phyloP scores from a whole-genome alignment of 2,797 vertebrate genomes.

The Acrossocheilus fasciatus region DNA sequence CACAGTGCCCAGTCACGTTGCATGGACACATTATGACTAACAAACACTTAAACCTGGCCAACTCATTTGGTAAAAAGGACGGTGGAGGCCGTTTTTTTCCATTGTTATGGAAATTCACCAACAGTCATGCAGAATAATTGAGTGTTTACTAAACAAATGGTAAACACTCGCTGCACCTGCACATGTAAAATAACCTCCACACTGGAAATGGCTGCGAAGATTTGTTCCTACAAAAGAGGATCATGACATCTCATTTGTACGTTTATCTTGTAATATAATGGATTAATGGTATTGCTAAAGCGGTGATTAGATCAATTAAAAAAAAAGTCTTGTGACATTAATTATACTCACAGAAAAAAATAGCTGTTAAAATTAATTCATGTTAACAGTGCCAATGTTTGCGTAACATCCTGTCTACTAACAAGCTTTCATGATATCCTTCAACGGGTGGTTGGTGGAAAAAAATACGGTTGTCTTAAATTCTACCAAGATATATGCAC shows the following conservation, averaged over 20 bases:
- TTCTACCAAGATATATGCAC: neutral
- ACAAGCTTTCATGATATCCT: neutral
- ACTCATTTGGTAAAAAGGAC: slow-evolving; percentile 39
- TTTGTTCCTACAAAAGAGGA: neutral
- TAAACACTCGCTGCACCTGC: slow-evolving; percentile 14
- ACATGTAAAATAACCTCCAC: slow-evolving; percentile 6
- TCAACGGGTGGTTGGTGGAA: neutral
- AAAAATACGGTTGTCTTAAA: neutral
- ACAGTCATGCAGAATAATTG: slow-evolving; percentile 18
- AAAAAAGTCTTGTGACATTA: neutral
- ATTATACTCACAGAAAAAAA: neutral
- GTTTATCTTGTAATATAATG: neutral
- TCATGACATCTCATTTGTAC: neutral
- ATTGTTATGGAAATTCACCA: slow-evolving; percentile 32
- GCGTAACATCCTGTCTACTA: neutral
- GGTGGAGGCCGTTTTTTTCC: neutral
- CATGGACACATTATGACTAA: neutral
- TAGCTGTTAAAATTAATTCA: neutral
- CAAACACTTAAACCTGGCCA: slow-evolving; percentile 34
- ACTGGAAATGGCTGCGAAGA: neutral
- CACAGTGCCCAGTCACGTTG: slow-evolving; percentile 7
- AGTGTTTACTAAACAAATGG: slow-evolving; percentile 15
- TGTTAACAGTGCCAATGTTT: neutral
- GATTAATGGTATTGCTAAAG: neutral
- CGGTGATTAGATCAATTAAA: neutral